phyloP scores from a whole-genome alignment of 2,888 invertebrate genomes.

The Xanthostigma xanthostigma region DNA sequence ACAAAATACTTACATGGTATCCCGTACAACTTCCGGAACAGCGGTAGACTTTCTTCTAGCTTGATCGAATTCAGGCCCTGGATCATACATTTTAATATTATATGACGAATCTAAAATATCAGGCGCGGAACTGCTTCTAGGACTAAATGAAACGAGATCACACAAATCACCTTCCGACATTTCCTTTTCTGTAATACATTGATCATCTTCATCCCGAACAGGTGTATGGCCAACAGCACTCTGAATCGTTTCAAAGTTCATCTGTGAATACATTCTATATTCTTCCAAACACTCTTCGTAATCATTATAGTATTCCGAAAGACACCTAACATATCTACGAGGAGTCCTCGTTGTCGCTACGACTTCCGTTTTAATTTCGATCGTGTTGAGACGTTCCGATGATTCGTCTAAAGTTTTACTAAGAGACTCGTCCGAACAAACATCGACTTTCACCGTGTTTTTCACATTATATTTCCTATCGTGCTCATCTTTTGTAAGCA shows the following conservation, averaged over 20 bases:
- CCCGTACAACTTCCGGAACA: constrained; percentile 17
- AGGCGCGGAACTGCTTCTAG: constrained; percentile 39
- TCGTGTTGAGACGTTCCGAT: neutral
- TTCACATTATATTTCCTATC: neutral
- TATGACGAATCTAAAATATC: constrained; percentile 28
- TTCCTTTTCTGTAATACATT: constrained; percentile 19
- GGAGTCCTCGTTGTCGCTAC: constrained; percentile 6
- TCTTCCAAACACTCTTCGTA: constrained; percentile 44
- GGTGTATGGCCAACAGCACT: constrained; percentile 16
- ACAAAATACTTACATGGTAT: constrained; percentile 13
- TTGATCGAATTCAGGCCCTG: constrained; percentile 30
- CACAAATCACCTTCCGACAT: constrained; percentile 25
- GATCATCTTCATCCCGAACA: constrained; percentile 21
- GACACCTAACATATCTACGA: constrained; percentile 19
- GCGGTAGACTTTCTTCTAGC: constrained; percentile 38
- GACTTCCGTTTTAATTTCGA: neutral
- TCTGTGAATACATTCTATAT: constrained; percentile 21
- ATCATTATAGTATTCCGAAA: constrained; percentile 47
- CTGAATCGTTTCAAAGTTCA: neutral
- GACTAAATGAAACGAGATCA: constrained; percentile 24
- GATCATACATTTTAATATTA: constrained; percentile 28
- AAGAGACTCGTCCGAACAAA: too few species aligned
- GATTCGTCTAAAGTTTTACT: too few species aligned
- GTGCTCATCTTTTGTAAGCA: neutral
- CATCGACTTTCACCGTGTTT: too few species aligned